Evolutionary conservation across 2,113 vertebrate species (phyloP).

Genomic region (Tragelaphus scriptus): DNA sequence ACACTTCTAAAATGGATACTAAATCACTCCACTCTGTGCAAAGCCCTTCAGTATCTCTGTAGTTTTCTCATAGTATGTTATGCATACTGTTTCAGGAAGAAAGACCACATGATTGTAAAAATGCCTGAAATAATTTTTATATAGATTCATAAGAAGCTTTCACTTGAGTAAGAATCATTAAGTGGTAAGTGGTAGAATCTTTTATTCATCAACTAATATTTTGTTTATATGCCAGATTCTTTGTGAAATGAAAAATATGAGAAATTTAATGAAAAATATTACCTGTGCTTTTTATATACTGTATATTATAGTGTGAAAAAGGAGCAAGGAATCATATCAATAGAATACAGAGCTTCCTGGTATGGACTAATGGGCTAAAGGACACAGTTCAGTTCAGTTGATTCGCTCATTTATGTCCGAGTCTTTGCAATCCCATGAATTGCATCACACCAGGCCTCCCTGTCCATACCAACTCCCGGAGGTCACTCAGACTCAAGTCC

Average conservation of each 20-base stretch:
- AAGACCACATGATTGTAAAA: background rate
- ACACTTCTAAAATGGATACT: background rate
- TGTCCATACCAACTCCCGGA: no score
- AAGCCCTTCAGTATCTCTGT: background rate
- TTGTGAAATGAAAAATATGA: background rate
- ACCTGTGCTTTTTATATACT: background rate
- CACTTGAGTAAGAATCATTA: background rate
- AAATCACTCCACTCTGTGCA: background rate
- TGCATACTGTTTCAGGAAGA: background rate
- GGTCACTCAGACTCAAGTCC: no score
- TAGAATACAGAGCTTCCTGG: background rate
- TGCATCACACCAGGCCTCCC: no score
- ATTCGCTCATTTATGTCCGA: accelerated
- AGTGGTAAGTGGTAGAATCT: background rate
- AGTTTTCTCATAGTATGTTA: background rate
- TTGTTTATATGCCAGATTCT: background rate
- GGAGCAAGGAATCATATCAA: background rate
- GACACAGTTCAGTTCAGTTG: background rate
- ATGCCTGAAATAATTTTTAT: background rate
- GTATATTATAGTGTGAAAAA: background rate
- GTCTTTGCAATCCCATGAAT: no score
- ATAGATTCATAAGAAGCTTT: background rate
- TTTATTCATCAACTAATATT: background rate
- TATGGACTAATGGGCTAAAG: background rate
- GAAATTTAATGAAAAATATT: background rate